Evolutionary conservation across 2,113 vertebrate genomes (phyloP).

Genomic region (Sylvilagus bachmani): DNA sequence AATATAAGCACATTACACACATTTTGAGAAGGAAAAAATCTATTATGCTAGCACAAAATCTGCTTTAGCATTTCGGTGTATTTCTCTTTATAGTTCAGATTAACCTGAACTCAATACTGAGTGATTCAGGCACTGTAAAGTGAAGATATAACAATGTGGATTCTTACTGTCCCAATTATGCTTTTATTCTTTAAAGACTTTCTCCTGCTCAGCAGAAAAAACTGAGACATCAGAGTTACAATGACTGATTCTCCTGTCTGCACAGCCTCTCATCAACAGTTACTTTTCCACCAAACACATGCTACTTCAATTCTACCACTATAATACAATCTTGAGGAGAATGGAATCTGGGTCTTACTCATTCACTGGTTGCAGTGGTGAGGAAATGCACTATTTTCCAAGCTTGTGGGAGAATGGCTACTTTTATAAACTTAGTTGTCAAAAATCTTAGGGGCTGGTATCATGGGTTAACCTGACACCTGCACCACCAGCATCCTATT

Average conservation of each 20-base stretch:
- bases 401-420: not conserved
- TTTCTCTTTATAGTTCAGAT: not conserved
- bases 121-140: not conserved
- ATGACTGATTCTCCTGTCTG: not conserved
- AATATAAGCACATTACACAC: constrained; percentile 57
- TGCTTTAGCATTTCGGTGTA: not conserved
- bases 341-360: not conserved
- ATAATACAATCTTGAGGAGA: not conserved
- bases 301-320: not conserved
- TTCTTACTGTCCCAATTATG: not conserved
- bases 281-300: not conserved
- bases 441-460: no score
- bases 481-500: no score
- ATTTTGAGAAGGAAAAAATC: not conserved
- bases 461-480: no score
- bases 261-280: not conserved
- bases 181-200: not conserved
- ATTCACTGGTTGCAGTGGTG: no score
- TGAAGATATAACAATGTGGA: not conserved
- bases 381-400: constrained; percentile 22
- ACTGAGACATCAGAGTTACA: constrained; percentile 29
- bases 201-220: constrained; percentile 38
- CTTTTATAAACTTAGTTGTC: not conserved
- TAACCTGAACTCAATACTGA: not conserved
- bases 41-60: not conserved